These are phyloP conservation scores for Marcusenius ussheri DNA, from an alignment of 2,113 vertebrate genomes.

Conservation along the genomic window DNA sequence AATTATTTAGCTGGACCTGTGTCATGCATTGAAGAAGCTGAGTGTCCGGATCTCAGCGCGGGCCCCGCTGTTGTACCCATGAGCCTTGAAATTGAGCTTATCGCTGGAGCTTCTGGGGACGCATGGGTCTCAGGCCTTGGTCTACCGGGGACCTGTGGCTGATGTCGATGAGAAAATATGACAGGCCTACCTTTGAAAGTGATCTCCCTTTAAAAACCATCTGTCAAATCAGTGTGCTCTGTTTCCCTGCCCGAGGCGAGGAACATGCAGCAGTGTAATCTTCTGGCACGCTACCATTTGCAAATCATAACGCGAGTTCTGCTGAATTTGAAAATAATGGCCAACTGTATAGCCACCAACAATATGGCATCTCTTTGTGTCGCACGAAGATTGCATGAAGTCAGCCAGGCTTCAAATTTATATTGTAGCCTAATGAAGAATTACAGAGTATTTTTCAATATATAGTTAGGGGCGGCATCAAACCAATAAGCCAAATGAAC, in stretches of 20 bases:
- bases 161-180: neutral
- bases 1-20: neutral
- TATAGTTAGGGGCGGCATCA: neutral
- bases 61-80: neutral
- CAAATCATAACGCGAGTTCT: neutral
- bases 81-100: neutral
- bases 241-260: neutral
- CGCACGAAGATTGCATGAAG: neutral
- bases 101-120: neutral
- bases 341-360: neutral
- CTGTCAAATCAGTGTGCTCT: conserved; percentile 1
- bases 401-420: neutral
- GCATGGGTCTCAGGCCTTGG: neutral
- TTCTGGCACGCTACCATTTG: neutral
- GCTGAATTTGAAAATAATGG: neutral
- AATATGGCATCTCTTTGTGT: neutral
- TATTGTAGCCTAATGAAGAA: neutral
- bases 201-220: conserved; percentile 1
- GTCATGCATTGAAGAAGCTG: neutral
- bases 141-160: neutral
- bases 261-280: neutral
- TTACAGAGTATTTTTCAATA: neutral
- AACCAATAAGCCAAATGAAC: conserved; percentile 10
- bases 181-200: conserved; percentile 8
- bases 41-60: neutral